phyloP scores from a whole-genome alignment of 1,140 invertebrate genomes.

The Gyrodactylus salaris region DNA sequence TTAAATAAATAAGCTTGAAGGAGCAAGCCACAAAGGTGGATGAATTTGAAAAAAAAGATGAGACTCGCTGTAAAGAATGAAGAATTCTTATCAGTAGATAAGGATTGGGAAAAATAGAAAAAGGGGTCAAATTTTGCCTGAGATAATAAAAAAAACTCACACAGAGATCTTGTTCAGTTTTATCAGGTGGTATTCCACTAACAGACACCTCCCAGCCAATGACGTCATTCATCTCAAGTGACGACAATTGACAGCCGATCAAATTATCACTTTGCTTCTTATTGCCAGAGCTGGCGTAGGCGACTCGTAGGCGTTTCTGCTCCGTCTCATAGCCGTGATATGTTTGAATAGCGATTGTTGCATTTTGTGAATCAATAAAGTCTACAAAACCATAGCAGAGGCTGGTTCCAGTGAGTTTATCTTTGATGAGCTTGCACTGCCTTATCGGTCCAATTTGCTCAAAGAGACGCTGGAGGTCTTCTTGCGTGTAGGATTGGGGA shows the following conservation, averaged over 20 bases:
- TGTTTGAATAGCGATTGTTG: constrained; percentile 80
- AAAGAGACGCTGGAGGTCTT: constrained; percentile 54
- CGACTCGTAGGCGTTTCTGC: not conserved
- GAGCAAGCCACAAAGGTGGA: no score
- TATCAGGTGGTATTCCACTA: not conserved
- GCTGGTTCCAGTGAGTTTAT: constrained; percentile 29
- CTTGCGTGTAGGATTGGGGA: constrained; percentile 58
- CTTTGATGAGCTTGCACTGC: constrained; percentile 48
- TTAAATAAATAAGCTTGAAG: no score
- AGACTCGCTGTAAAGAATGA: no score
- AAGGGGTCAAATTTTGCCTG: no score
- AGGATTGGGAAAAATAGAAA: no score
- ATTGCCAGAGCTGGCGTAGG: not conserved
- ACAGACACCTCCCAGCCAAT: not conserved
- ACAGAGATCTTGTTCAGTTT: not conserved
- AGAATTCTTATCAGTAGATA: no score
- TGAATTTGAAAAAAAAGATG: no score
- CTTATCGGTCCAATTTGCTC: constrained; percentile 31
- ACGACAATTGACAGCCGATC: not conserved
- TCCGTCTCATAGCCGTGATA: constrained; percentile 58
- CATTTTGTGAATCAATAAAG: constrained; percentile 75
- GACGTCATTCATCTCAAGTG: not conserved
- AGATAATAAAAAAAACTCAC: not conserved
- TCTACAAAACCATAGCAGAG: constrained; percentile 96
- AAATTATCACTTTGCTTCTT: not conserved